Base-by-base conservation (phyloP, 2,888 invertebrate genomes). In the Timema cristinae region DNA sequence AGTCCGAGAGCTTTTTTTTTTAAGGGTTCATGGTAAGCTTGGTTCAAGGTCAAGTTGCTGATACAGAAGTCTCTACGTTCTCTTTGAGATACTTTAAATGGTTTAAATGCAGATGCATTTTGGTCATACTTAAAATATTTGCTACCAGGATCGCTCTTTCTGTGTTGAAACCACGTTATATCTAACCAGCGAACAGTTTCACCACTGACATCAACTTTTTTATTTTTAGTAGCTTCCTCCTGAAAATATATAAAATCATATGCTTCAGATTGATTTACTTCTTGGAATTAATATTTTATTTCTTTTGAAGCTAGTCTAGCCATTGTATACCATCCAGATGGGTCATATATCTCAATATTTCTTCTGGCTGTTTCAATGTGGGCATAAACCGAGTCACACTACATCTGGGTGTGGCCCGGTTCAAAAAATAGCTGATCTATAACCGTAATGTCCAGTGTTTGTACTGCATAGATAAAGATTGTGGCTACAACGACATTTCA, bases 291-390 rank as follows among this genome's bases (percentile, higher is more conserved):
- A 0, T 49, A 50, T 15, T 0, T 50, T 15, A 49, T 67, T 48
- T 48, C 48, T 6, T 67, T 67, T 49, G 50, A 67, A 49, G 67
- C 50, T n/a, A 67, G 67, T 50, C 67, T 49, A 49, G 15, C 49
- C 49, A 13, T 49, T 67, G 49, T 13, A 50, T 67, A 50, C 67
- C 67, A 67, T 15, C 67, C 50, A 50, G 50, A 67, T 47, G 49
- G 48, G 50, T 67, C 67, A 49, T 49, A 50, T 49, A 67, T 67
- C 0, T 49, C 67, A 48, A 50, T 2, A 50, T 67, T 67, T 48
- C n/a, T 50, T 16, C 50, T 67, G 56, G 56, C 56, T 56, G 56
- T 56, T 56, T 56, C 56, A 7, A 56, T 56, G 16, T 56, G 4
- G 56, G 32, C 67, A 67, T 47, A 10, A 9, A 50, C 10, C 48